Conservation (phyloP, 1,140 invertebrate genomes). For the Conopomorpha cramerella region DNA sequence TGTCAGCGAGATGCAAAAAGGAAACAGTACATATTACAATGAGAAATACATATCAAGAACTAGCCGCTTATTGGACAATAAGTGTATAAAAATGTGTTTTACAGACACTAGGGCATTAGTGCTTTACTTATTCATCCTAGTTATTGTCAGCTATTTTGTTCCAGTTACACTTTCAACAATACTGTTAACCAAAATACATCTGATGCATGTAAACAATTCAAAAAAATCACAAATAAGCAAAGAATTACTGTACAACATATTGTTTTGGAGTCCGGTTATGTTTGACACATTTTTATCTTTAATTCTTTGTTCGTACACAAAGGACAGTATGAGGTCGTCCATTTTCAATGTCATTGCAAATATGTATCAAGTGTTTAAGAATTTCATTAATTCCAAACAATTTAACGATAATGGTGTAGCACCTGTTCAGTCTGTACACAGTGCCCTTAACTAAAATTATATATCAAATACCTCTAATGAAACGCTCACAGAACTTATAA, state of each 20-base stretch:
- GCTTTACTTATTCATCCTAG: slow-evolving; percentile 33
- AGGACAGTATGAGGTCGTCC: slow-evolving; percentile 26
- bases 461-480: too few relatives aligned
- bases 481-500: too few relatives aligned
- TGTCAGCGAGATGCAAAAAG: too few relatives aligned
- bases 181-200: slow-evolving; percentile 44
- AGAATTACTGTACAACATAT: slow-evolving; percentile 38
- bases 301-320: slow-evolving; percentile 40
- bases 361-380: slow-evolving; percentile 45
- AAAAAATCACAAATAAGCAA: slow-evolving; percentile 37
- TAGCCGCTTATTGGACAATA: slow-evolving; percentile 12
- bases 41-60: too few relatives aligned
- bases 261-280: slow-evolving; percentile 50
- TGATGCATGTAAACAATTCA: slow-evolving; percentile 24
- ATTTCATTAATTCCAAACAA: slow-evolving; percentile 46
- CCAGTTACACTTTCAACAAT: slow-evolving; percentile 39
- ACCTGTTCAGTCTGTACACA: slow-evolving; percentile 23
- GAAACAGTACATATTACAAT: too few relatives aligned
- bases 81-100: slow-evolving; percentile 39
- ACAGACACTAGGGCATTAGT: slow-evolving; percentile 31
- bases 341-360: slow-evolving; percentile 42
- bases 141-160: slow-evolving; percentile 39
- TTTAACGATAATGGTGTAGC: slow-evolving; percentile 37
- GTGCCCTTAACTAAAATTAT: too few relatives aligned
- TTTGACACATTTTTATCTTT: slow-evolving; percentile 44